Base-by-base conservation (phyloP, 2,797 vertebrate genomes). In the Gastrophryne carolinensis region DNA sequence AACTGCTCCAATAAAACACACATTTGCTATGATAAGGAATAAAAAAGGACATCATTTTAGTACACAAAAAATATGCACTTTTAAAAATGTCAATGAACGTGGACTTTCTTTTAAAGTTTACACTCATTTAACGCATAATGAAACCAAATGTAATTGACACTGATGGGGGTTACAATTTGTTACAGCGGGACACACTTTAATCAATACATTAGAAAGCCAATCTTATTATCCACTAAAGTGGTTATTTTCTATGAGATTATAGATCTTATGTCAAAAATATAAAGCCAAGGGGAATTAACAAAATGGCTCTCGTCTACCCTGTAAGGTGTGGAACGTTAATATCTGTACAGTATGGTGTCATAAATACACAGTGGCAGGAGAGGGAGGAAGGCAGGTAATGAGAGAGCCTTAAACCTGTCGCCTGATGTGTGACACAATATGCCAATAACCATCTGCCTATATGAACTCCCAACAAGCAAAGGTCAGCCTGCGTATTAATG, bases 131-230 rank as follows among this genome's bases (percentile, higher is more conserved):
- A 80, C 86, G 81, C 81, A 44, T 61, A 80, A 77, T 68, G 79
- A 72, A 74, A 83, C 82, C 71, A 70, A 83, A 85, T 79, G 81
- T 87, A 81, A 85, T 65, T 82, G 4, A 50, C 72, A 64, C 79
- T 84, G 50, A n/a, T 52, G 73, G 78, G 79, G 86, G 78, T 78
- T 86, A 84, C 85, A 86, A 84, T 89, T 83, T 84, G 84, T 86
- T 75, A 78, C 73, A 58, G 19, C 21, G 67, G 84, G 86, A 86
- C 85, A 88, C 71, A 81, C 63, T 75, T 79, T 82, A 79, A 81
- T 82, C 84, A 85, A 78, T 77, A 83, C 74, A 78, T 90, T 56
- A 83, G 79, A 78, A 84, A 72, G 44, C 78, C 71, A 77, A 80
- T 44, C 76, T 79, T 81, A 77, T 85, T 82, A 78, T 81, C 72